These are phyloP conservation scores for Pangasius djambal DNA, from an alignment of 2,797 vertebrate genomes.

Conservation along the genomic window DNA sequence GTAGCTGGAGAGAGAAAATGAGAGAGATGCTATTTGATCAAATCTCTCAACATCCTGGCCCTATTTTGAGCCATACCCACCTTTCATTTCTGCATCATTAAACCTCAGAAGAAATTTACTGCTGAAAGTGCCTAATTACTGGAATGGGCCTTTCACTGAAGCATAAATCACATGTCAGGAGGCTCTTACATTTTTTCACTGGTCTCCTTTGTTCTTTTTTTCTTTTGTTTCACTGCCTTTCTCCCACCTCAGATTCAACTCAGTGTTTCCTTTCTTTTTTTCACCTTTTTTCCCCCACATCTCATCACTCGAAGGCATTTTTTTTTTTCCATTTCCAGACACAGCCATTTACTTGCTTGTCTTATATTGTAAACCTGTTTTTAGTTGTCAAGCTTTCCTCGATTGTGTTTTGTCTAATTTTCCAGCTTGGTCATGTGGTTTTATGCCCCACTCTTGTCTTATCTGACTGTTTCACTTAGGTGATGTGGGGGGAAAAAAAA, in stretches of 20 bases:
- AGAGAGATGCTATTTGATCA: slow-evolving; percentile 9
- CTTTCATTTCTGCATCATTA: slow-evolving; percentile 80
- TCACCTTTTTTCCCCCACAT: neutral
- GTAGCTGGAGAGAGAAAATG: neutral
- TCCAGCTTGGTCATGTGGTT: neutral
- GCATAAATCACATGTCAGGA: slow-evolving; percentile 71
- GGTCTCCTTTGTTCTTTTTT: neutral
- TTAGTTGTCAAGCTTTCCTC: neutral
- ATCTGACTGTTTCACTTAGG: neutral
- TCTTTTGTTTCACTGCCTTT: neutral
- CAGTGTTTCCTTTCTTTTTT: neutral
- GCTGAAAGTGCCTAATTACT: slow-evolving; percentile 71
- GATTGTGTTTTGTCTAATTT: neutral
- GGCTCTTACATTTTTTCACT: slow-evolving; percentile 41
- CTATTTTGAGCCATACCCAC: slow-evolving; percentile 60
- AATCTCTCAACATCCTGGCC: slow-evolving; percentile 53
- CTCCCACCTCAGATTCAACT: neutral
- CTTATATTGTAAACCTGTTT: neutral
- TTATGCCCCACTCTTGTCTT: neutral
- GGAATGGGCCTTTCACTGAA: slow-evolving; percentile 49
- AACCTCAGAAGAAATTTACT: slow-evolving; percentile 77
- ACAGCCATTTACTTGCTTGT: neutral
- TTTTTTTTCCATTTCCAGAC: neutral
- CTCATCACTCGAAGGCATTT: neutral
- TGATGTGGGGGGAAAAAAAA: neutral